Evolutionary conservation across 2,888 invertebrate species (phyloP), one percentile per base, ranked within the genome.

Genomic region (Plagodis dolabraria): DNA sequence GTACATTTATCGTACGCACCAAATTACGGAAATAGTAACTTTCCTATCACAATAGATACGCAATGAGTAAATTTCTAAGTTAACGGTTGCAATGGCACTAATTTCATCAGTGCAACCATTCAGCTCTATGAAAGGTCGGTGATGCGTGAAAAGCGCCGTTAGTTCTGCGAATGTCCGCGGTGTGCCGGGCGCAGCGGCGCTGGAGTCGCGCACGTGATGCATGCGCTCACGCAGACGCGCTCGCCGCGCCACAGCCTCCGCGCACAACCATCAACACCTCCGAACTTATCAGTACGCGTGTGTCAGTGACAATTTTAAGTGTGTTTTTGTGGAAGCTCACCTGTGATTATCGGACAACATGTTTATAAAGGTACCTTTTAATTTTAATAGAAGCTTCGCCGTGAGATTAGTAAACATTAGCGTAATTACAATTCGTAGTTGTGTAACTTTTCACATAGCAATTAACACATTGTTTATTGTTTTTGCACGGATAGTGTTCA

Each of bases 241-340:
- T 71, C 76, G 77, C 77, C 77, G 88, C 91, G 89, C 87, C 77
- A 88, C 86, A 90, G 87, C 90, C 91, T 91, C 87, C 87, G 87
- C 79, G 85, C 86, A 83, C 75, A 79, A 77, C 76, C 73, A 63
- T 72, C 74, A 75, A 75, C 75, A 75, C 74, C 80, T 74, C 76
- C 75, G 72, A 71, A 74, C 80, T 80, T 76, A 81, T 75, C 79
- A 79, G 73, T 72, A 76, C 78, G 90, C 87, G 89, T 82, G 91
- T 91, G 87, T 84, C 77, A 78, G 74, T 78, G 82, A 63, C 76
- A 63, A 71, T 72, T 67, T 72, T 69, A 53, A 50, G 57, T 56
- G 70, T 75, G 79, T 67, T 58, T 69, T 65, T 61, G 9, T 43
- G 36, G 8, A 40, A 64, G 52, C 63, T 63, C 65, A 57, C 57